phyloP scores from a whole-genome alignment of 2,888 invertebrate genomes.

The Drosophila putrida region DNA sequence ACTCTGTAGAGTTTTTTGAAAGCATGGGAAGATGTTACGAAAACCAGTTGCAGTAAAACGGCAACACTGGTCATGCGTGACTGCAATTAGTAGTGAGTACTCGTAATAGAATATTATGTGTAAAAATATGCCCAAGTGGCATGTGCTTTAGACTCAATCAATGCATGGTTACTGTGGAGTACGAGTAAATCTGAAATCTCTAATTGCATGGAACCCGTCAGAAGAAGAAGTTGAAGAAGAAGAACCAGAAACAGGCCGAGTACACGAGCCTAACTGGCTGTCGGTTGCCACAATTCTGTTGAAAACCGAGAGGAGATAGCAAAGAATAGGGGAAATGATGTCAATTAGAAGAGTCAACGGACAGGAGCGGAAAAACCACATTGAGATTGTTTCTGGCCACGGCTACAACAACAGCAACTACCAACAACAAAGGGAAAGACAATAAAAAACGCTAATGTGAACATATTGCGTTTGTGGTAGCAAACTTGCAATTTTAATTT shows the following conservation, averaged over 20 bases:
- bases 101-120: conserved; percentile 40
- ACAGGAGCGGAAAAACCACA: conserved; percentile 30
- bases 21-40: background rate
- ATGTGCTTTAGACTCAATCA: conserved; percentile 38
- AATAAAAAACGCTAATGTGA: conserved; percentile 25
- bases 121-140: conserved; percentile 37
- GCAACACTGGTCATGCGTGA: conserved; percentile 30
- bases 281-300: conserved; percentile 26
- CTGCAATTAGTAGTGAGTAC: conserved; percentile 32
- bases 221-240: background rate
- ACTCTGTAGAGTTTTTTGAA: too few species aligned
- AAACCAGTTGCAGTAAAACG: conserved; percentile 3
- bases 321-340: conserved; percentile 39
- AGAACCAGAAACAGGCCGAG: conserved; percentile 14
- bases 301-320: conserved; percentile 31
- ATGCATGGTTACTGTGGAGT: conserved; percentile 11
- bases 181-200: conserved; percentile 32
- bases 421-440: conserved; percentile 1
- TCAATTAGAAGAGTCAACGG: conserved; percentile 41
- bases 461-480: conserved; percentile 30
- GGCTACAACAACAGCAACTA: background rate
- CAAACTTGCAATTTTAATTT: conserved; percentile 33
- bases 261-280: conserved; percentile 7
- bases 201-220: conserved; percentile 32
- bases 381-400: background rate